Base-by-base conservation (phyloP, 2,797 vertebrate species). In the Peromyscus aztecus region DNA sequence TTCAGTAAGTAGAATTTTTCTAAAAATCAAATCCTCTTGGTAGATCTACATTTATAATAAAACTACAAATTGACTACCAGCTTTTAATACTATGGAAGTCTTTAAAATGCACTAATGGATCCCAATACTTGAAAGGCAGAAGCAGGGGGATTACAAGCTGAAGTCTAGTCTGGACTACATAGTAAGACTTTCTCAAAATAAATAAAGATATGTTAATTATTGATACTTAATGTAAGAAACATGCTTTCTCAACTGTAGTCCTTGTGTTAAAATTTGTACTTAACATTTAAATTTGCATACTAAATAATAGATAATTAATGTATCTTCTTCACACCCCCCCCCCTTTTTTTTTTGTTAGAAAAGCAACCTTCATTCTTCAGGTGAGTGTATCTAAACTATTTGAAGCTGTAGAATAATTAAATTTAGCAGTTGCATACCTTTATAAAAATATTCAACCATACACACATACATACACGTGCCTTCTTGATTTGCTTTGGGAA, bases 331-430 rank as follows among this genome's bases (percentile, higher is more conserved):
- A 71, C 23, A 46, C 8, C 69, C 81, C 65, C 7, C 75, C 19
- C 63, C 13, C 75, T 82, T 85, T 84, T 65, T 82, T 97, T 96
- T 73, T 82, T 85, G 34, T 91, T 90, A 99, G 99, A 99, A 99
- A 98, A 99, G 99, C 98, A 98, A 40, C 55, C 98, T 99, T 88
- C 99, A 99, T 94, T 99, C 99, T 95, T 99, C 99, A 99, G 99
- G 99, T 99, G 65, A 97, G 98, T 97, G 7, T 2, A 89, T 83
- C 34, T 67, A 21, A 89, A 59, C 63, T 59, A 8, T 81, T 67
- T 86, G 69, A 69, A 91, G 34, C 57, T 67, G 71, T 90, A 75
- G 76, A 82, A 31, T 90, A 86, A 89, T 37, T 43, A 69, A 77
- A 82, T 71, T 34, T 43, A 88, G 27, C 21, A 55, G 1, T 37